Evolutionary conservation across 2,888 invertebrate genomes (phyloP), one percentile per base, ranked within the genome.

Genomic region (Brachyopa scutellaris): DNA sequence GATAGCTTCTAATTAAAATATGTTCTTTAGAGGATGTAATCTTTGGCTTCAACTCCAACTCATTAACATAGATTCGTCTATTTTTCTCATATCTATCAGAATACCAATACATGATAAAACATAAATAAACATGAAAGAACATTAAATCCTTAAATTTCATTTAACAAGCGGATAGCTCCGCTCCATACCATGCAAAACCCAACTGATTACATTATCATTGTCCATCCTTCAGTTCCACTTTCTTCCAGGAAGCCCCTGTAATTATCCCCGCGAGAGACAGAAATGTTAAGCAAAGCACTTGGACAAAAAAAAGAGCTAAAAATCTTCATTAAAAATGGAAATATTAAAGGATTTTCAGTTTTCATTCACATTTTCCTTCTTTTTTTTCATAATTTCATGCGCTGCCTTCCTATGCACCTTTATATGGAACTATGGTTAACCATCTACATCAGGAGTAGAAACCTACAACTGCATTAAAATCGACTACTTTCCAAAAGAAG

Each of bases 401-500:
- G 13, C 83, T 84, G 64, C 64, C 66, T 80, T 69, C 55, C 31
- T 40, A 45, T 78, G 42, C 82, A 84, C 62, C 57, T 80, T 78
- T 42, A 57, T 45, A 51, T 72, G 69, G 72, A 77, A 29, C 21
- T 53, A 40, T 40, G 42, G 17, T 45, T 49, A 40, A 64, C 38
- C 31, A 66, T 42, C 45, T 31, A 13, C 38, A 59, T 26, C 84
- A 88, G 90, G 89, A 69, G 84, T 87, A 49, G 89, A 90, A 45
- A 86, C 88, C 9, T 90, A 88, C 84, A 89, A 88, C 83, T 97
- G 97, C 91, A 92, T 93, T 88, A 94, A 94, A 90, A 97, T 97
- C 86, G 96, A 97, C 88, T 97, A 97, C 91, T 97, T 97, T 89
- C 95, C 97, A 6, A 92, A 94, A 87, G 96, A 96, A 87, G 95